Base-by-base conservation (phyloP, 2,888 invertebrate species). In the Phania funesta region DNA sequence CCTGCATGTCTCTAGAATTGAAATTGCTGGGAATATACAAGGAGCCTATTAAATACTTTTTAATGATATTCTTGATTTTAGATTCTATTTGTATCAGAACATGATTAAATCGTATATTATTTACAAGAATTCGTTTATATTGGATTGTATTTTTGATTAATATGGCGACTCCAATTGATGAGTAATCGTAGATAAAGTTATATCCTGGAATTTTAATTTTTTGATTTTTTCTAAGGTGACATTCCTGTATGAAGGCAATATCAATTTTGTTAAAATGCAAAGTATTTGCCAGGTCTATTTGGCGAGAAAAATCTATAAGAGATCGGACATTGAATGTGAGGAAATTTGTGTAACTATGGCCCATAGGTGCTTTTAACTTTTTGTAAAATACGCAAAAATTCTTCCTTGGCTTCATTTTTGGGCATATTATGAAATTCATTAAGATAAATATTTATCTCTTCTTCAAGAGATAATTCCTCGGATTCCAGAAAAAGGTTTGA, bases 161-260 rank as follows among this genome's bases (percentile, higher is more conserved):
- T 0, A 65, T 24, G 11, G 35, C 62, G 9, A 41, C 41, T 56
- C 41, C 62, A 5, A 44, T 44, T 0, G 44, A 29, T 1, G 62
- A 62, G 7, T 62, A 26, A 16, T 62, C 62, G 9, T 44, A 46
- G 1, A 62, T 9, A 26, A 62, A 62, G n/a, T 62, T 46, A 16
- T 46, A 62, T 8, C 18, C 29, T 9, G 13, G 16, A 16, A 62
- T 16, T 24, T 18, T 24, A 4, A 62, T 26, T 3, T 46, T 44
- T 44, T 11, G 13, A 16, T 44, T 44, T 46, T 16, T 46, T 11
- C 11, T 13, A 13, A 67, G 52, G 26, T 52, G 67, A 8, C 67
- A 62, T 20, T 64, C 64, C 46, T 64, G 48, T 4, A 64, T 48
- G 16, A 64, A 64, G 11, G 29, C 64, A 22, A 67, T 52, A 26